Percentiles rank a stretch among this genome's conserved stretches.
Conservation (phyloP, 2,888 invertebrate genomes). For the Lymantria dispar region DNA sequence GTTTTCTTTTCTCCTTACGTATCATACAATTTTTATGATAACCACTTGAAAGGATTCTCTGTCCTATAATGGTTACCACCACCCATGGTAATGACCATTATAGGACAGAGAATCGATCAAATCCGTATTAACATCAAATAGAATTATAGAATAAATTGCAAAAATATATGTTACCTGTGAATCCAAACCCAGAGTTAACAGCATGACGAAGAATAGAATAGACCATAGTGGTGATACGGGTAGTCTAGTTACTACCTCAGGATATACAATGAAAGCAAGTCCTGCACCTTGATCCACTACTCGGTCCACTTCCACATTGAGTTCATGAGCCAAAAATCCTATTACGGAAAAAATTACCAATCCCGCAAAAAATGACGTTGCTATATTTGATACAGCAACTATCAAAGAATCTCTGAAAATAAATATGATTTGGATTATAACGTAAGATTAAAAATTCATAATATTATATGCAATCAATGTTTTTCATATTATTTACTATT, state of each 20-base stretch:
- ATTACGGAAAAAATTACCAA: conserved; percentile 91
- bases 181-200: conserved; percentile 87
- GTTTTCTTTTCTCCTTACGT: too few relatives aligned
- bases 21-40: too few relatives aligned
- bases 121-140: neutral
- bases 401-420: conserved; percentile 86
- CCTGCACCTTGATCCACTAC: conserved; percentile 91
- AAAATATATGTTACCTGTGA: conserved; percentile 76
- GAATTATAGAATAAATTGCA: neutral
- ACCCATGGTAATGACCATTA: too few relatives aligned
- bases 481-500: neutral
- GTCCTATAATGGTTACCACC: too few relatives aligned
- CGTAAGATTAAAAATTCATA: too few relatives aligned
- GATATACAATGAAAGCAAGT: conserved; percentile 92
- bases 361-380: conserved; percentile 91
- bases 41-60: too few relatives aligned
- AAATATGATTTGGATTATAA: conserved; percentile 1
- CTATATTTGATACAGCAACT: conserved; percentile 89
- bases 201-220: conserved; percentile 90
- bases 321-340: conserved; percentile 90
- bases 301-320: conserved; percentile 85
- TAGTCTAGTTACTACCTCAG: conserved; percentile 90
- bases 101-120: too few relatives aligned
- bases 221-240: conserved; percentile 93
- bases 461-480: neutral